Percentiles rank a stretch among this genome's conserved stretches.
phyloP scores from a whole-genome alignment of 2,888 invertebrate species.

The Ctena decussata region DNA sequence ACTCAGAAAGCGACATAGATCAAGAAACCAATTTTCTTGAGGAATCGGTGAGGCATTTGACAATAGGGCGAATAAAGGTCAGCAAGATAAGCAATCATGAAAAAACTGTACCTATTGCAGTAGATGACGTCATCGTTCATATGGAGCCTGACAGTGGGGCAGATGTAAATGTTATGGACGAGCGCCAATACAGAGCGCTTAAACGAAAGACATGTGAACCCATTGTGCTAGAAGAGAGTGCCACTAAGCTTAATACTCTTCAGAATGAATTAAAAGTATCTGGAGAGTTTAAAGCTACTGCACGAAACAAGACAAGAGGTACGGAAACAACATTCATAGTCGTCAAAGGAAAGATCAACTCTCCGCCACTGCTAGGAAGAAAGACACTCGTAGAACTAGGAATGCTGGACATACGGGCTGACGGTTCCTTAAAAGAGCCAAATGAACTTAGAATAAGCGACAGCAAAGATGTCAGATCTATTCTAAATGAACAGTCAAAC shows the following conservation, averaged over 20 bases:
- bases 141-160: slow-evolving; percentile 18
- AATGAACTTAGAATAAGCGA: slow-evolving; percentile 7
- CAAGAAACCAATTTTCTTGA: neutral
- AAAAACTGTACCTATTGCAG: neutral
- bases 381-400: slow-evolving; percentile 6
- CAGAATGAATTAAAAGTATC: too few relatives aligned
- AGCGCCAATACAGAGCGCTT: neutral
- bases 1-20: neutral
- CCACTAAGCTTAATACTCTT: neutral
- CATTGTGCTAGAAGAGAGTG: neutral
- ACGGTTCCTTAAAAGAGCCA: neutral
- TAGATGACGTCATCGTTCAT: slow-evolving; percentile 6
- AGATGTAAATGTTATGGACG: slow-evolving; percentile 19
- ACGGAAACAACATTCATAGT: slow-evolving; percentile 1
- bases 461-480: neutral
- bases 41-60: neutral
- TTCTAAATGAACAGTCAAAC: neutral
- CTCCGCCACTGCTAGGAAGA: slow-evolving; percentile 13
- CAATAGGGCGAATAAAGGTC: slow-evolving; percentile 9
- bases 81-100: slow-evolving; percentile 6
- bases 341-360: slow-evolving; percentile 18
- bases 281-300: slow-evolving; percentile 1
- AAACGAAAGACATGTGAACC: neutral
- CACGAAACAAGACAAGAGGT: slow-evolving; percentile 1
- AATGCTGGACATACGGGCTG: slow-evolving; percentile 15